Conservation (phyloP, 2,113 vertebrate species). For the Neopipo cinnamomea region DNA sequence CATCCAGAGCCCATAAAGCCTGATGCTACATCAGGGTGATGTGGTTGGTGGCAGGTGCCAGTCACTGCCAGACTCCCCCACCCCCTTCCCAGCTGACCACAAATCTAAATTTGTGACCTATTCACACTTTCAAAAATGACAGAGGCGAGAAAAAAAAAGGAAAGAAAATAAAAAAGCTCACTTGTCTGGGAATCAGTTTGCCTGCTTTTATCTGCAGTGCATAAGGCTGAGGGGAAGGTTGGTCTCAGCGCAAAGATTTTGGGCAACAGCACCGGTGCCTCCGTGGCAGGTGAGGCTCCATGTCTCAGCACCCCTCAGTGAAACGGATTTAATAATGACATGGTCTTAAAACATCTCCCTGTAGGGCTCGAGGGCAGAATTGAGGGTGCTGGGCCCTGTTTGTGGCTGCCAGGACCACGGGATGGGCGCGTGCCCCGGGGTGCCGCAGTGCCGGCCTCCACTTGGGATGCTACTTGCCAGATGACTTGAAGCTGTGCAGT, state of each 20-base stretch:
- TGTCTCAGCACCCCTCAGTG: neutral
- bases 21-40: conserved; percentile 9
- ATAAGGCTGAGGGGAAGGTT: neutral
- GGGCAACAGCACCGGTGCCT: neutral
- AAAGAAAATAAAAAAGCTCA: neutral
- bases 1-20: neutral
- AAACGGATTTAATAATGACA: neutral
- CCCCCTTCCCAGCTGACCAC: neutral
- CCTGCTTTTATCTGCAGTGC: neutral
- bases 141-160: neutral
- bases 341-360: neutral
- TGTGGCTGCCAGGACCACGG: neutral
- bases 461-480: neutral
- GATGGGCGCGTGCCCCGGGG: neutral
- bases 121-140: neutral
- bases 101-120: neutral
- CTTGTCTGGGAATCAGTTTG: neutral
- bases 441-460: neutral
- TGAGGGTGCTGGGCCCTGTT: neutral
- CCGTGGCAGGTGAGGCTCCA: neutral
- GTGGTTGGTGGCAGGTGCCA: conserved; percentile 31
- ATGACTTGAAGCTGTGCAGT: neutral
- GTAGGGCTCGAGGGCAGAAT: neutral
- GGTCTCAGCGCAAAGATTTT: neutral
- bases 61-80: neutral